Evolutionary conservation across 1,140 invertebrate species (phyloP).

Genomic region (Muscidifurax raptorellus): DNA sequence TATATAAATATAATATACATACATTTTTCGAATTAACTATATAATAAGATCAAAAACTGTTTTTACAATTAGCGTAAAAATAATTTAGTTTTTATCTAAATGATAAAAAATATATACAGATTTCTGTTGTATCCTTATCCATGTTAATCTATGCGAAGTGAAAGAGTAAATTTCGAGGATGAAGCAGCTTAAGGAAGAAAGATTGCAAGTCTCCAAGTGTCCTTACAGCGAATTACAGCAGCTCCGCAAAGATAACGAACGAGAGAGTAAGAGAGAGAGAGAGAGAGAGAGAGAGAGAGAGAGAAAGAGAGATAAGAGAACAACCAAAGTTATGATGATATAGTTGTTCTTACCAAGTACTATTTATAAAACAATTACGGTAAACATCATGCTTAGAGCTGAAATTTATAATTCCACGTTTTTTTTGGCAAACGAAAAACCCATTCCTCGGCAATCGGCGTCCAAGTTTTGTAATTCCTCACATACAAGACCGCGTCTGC

Average conservation of each 20-base stretch:
- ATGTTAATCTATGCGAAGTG: too few relatives aligned
- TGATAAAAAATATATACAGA: background rate
- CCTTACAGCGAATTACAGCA: constrained; percentile 16
- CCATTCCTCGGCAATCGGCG: background rate
- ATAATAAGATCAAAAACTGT: background rate
- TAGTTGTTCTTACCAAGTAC: constrained; percentile 21
- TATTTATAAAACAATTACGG: too few relatives aligned
- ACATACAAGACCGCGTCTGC: background rate
- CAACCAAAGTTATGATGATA: constrained; percentile 37
- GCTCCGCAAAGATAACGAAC: constrained; percentile 3
- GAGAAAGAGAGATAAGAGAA: too few relatives aligned
- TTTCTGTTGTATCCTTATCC: background rate
- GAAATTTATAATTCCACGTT: constrained; percentile 14
- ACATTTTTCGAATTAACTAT: background rate
- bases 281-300: too few relatives aligned
- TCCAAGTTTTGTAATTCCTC: constrained; percentile 10
- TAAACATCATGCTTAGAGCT: constrained; percentile 29
- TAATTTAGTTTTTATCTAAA: constrained; percentile 13
- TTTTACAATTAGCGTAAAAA: constrained; percentile 1
- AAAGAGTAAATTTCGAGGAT: background rate
- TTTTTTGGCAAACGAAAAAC: background rate
- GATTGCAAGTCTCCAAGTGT: background rate
- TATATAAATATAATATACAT: background rate
- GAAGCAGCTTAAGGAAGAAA: constrained; percentile 21
- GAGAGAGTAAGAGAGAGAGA: too few relatives aligned